Percentiles rank a stretch among this genome's conserved stretches.
These are phyloP conservation scores for Microplitis manilae DNA, from an alignment of 2,888 invertebrate genomes.

Conservation along the genomic window DNA sequence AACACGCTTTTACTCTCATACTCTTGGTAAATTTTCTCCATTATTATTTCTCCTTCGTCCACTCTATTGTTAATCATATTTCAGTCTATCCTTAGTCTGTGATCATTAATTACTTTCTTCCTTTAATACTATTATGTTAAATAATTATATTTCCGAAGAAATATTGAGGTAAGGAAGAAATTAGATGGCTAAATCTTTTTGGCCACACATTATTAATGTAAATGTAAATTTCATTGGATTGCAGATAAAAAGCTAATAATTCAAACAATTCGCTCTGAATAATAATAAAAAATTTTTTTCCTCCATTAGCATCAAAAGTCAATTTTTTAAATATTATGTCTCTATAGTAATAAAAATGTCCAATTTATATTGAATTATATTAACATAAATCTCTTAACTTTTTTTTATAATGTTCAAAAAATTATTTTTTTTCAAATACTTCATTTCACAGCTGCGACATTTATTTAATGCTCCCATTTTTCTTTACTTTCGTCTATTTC, in stretches of 20 bases:
- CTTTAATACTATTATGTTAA: not conserved
- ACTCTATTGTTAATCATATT: not conserved
- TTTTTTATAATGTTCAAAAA: not conserved
- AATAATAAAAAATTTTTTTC: not conserved
- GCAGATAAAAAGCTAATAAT: not conserved
- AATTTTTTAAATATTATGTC: not conserved
- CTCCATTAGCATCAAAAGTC: not conserved
- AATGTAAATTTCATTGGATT: not conserved
- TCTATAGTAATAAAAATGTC: not conserved
- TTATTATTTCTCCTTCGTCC: not conserved
- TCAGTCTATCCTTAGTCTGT: not conserved
- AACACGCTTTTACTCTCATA: not conserved
- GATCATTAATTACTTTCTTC: not conserved
- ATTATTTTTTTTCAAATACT: not conserved
- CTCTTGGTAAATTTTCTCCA: not conserved
- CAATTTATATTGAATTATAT: not conserved
- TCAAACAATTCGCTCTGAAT: not conserved
- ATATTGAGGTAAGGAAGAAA: not conserved
- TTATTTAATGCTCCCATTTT: not conserved
- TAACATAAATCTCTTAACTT: not conserved
- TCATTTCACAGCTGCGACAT: not conserved
- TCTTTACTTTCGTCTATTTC: no score
- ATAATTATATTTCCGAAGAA: not conserved
- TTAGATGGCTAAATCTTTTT: no score
- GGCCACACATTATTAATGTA: not conserved